Conservation (phyloP, 2,113 vertebrate genomes). For the Nanorana parkeri region DNA sequence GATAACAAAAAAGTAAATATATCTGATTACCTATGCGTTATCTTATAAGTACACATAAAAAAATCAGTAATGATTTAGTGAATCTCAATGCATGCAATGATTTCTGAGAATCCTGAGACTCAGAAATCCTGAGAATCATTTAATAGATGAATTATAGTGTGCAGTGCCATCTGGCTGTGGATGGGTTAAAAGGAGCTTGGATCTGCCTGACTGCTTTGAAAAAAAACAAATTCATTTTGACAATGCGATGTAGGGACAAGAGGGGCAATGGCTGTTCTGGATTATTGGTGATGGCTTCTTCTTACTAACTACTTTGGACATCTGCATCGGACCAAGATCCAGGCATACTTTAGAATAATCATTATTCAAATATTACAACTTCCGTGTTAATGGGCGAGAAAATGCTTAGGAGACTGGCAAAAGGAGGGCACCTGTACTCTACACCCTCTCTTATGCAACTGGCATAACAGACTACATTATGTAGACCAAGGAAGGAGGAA, state of each 20-base stretch:
- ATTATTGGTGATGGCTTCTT: neutral
- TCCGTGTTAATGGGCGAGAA: neutral
- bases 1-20: too few species aligned
- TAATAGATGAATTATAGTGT: constrained; percentile 1
- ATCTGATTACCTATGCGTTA: too few species aligned
- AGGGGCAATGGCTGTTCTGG: neutral
- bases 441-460: constrained; percentile 11
- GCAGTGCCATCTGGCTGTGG: constrained; percentile 15
- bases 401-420: neutral
- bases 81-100: neutral
- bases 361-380: neutral
- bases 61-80: too few species aligned
- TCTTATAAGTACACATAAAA: too few species aligned
- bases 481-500: constrained; percentile 17
- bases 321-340: neutral
- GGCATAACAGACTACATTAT: constrained; percentile 12
- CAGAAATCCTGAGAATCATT: neutral
- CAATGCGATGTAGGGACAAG: constrained; percentile 4
- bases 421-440: neutral
- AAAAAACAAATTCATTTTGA: constrained; percentile 31
- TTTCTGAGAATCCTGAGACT: neutral
- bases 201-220: constrained; percentile 42
- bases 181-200: constrained; percentile 37
- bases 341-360: neutral
- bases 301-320: neutral